Conservation (phyloP, 2,113 vertebrate species). For the Entomyzon cyanotis region DNA sequence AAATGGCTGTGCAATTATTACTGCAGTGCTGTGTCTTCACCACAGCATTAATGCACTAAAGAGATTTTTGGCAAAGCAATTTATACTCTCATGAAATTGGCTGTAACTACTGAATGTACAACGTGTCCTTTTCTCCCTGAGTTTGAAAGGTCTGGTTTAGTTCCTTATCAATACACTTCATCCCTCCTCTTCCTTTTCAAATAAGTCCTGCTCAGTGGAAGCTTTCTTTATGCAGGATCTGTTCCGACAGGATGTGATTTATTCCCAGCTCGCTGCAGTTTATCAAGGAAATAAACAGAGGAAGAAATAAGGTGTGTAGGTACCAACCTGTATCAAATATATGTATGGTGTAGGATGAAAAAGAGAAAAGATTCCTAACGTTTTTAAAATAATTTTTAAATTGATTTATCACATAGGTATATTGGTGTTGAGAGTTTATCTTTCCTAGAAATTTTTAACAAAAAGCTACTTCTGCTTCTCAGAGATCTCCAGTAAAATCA, state of each 20-base stretch:
- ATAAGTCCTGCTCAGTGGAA: neutral
- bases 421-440: neutral
- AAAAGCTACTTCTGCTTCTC: neutral
- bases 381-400: neutral
- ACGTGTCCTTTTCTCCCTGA: neutral
- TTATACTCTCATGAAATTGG: constrained; percentile 44
- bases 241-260: neutral
- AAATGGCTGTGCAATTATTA: constrained; percentile 65
- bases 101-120: constrained; percentile 36
- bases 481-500: neutral
- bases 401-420: neutral
- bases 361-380: neutral
- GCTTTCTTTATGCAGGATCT: constrained; percentile 23
- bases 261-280: constrained; percentile 15
- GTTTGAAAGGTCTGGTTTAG: neutral
- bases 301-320: neutral
- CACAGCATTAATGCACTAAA: constrained; percentile 46
- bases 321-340: neutral
- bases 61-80: constrained; percentile 67
- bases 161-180: constrained; percentile 16
- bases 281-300: constrained; percentile 49
- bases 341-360: neutral
- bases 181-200: constrained; percentile 5
- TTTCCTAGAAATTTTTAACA: neutral
- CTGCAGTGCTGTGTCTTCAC: constrained; percentile 16